Conservation (phyloP, 2,113 vertebrate genomes). For the Cochlearius cochlearius region DNA sequence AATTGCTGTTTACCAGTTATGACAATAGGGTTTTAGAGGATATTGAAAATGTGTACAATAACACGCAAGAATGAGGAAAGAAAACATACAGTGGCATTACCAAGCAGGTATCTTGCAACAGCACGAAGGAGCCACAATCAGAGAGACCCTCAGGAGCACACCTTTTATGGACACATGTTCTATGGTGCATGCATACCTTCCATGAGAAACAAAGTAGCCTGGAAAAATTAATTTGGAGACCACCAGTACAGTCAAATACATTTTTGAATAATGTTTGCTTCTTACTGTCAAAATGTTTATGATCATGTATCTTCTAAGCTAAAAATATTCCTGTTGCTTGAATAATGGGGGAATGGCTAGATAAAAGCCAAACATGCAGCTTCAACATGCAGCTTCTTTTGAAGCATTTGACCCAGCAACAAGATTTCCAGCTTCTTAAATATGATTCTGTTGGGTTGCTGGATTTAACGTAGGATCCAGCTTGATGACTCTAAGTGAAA, state of each 20-base stretch:
- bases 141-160: not conserved
- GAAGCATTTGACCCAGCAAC: not conserved
- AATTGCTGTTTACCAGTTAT: not conserved
- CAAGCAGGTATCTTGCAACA: not conserved
- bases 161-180: not conserved
- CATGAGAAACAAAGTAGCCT: not conserved
- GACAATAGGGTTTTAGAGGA: not conserved
- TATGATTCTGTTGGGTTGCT: not conserved
- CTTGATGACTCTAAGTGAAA: not conserved
- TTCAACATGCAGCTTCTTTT: not conserved
- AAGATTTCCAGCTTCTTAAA: not conserved
- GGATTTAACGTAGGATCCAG: not conserved
- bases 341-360: not conserved
- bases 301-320: not conserved
- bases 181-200: not conserved
- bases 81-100: not conserved
- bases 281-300: slow-evolving; percentile 1
- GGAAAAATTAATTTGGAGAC: not conserved
- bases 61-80: not conserved
- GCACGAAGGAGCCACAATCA: not conserved
- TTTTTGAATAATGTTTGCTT: not conserved
- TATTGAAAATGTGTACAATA: not conserved
- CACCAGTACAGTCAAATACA: not conserved
- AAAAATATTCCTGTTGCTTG: not conserved
- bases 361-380: not conserved